These are phyloP conservation scores for Cheumatopsyche charites DNA, from an alignment of 1,140 invertebrate genomes.

Conservation along the genomic window DNA sequence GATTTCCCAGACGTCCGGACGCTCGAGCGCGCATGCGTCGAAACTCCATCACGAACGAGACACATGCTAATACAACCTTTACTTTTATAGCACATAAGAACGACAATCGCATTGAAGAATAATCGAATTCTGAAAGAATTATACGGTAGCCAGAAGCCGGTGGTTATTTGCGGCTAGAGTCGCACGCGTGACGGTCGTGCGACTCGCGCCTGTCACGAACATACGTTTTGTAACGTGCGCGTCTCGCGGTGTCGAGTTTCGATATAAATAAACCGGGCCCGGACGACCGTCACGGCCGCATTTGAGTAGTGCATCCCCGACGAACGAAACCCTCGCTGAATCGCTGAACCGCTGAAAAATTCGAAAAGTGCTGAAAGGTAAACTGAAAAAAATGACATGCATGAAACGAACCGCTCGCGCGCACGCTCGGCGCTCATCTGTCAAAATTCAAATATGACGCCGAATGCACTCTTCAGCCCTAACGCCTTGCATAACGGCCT, in stretches of 20 bases:
- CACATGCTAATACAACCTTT: too few relatives aligned
- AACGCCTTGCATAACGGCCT: not conserved
- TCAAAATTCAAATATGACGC: not conserved
- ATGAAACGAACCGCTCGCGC: too few relatives aligned
- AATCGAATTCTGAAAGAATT: not conserved
- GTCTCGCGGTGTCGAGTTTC: constrained; percentile 20
- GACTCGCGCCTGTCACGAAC: not conserved
- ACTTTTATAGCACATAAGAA: too few relatives aligned
- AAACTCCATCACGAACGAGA: too few relatives aligned
- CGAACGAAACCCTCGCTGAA: too few relatives aligned
- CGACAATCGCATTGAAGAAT: too few relatives aligned
- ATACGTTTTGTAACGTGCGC: not conserved
- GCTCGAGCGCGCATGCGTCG: too few relatives aligned
- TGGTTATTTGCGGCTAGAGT: not conserved
- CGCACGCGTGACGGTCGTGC: not conserved
- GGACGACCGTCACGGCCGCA: not conserved
- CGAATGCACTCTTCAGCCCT: not conserved
- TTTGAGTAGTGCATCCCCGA: not conserved
- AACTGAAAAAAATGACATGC: too few relatives aligned
- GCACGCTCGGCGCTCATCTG: not conserved
- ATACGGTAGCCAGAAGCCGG: not conserved
- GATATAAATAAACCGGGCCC: not conserved
- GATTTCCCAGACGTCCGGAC: too few relatives aligned
- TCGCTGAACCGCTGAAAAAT: too few relatives aligned
- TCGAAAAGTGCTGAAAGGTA: too few relatives aligned